Base-by-base conservation (phyloP, 2,888 invertebrate genomes). In the Caenorhabditis parvicauda region DNA sequence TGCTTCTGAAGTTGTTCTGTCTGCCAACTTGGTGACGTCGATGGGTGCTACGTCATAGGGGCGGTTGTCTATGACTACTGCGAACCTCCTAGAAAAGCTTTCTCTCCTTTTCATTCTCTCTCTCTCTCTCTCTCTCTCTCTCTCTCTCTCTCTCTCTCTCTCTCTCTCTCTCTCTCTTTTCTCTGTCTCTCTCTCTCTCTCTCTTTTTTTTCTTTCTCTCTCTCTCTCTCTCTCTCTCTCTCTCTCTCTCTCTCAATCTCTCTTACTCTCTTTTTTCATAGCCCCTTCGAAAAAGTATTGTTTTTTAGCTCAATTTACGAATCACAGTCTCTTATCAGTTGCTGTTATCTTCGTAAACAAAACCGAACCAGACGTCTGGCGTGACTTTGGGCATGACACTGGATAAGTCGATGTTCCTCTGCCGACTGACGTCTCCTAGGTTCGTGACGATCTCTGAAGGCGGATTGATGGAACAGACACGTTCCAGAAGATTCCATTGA, bases 401-500 rank as follows among this genome's bases (percentile, higher is more conserved):
- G 3, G 57, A 43, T 9, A 72, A 44, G 41, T 72, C 72, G n/a
- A 72, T 56, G 27, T 63, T 59, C 29, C 72, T 22, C 35, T 69
- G 67, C 43, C 67, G 49, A 4, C 65, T 58, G 24, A 56, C 44
- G 28, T 68, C 62, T 32, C 67, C 70, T 9, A 70, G 45, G 48
- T 65, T 53, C n/a, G 44, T 54, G 6, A 73, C 67, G 4, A 61
- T 28, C 19, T 58, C 55, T 24, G 47, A 63, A 1, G 73, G 73
- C 9, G 73, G 73, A 39, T 71, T 63, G 14, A 71, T 73, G 12
- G 71, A 71, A 32, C 73, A 73, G 0, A 69, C 69, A 27, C 73
- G 43, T 42, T 73, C 73, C 9, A 73, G 54, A n/a, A 73, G 57
- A 42, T 68, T 73, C 73, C 73, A 73, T n/a, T 64, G 70, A 17